Base-by-base conservation (phyloP, 2,113 vertebrate species). In the Cyanoliseus patagonus region DNA sequence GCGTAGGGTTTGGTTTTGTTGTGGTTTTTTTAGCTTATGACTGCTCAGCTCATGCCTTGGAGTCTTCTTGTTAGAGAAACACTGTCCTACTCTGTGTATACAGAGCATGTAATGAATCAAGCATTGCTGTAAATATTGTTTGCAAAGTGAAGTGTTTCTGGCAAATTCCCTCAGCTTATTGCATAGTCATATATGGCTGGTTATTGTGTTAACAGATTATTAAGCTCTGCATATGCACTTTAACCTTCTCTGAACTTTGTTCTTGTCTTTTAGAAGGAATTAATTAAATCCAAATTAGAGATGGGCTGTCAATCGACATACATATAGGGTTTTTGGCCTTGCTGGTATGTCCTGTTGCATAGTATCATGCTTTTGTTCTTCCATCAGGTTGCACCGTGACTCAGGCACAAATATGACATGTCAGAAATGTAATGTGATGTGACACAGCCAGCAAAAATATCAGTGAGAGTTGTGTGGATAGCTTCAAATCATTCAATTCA, bases 361-460 rank as follows among this genome's bases (percentile, higher is more conserved):
- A 51, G 31, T 20, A 30, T n/a, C 12, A 19, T 17, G 77, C 92
- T 95, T 95, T n/a, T 88, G 88, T 94, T 87, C 78, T 86, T 95
- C 64, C 69, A 81, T 92, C 88, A 92, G 61, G 46, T 77, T 87
- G 33, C 49, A 90, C 83, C 35, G 8, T 96, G 90, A 97, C 86
- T 95, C 91, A 86, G 85, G 81, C 86, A 78, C 47, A 86, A 94
- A 68, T 20, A 7, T 47, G 86, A 94, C 78, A 76, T 16, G 3
- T 73, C 92, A 88, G 93, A 96, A 97, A 79, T 83, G 18, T 75
- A 90, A 95, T 20, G 4, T 67, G 86, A 92, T 73, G 61, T 93
- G 91, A 96, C 92, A 92, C 1, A 8, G 66, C 90, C 92, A 89
- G 92, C 86, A 96, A 92, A 73, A 93, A 91, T 90, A 95, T 47